These are phyloP conservation scores for Erythrolamprus reginae DNA, from an alignment of 2,113 vertebrate species.

Conservation along the genomic window DNA sequence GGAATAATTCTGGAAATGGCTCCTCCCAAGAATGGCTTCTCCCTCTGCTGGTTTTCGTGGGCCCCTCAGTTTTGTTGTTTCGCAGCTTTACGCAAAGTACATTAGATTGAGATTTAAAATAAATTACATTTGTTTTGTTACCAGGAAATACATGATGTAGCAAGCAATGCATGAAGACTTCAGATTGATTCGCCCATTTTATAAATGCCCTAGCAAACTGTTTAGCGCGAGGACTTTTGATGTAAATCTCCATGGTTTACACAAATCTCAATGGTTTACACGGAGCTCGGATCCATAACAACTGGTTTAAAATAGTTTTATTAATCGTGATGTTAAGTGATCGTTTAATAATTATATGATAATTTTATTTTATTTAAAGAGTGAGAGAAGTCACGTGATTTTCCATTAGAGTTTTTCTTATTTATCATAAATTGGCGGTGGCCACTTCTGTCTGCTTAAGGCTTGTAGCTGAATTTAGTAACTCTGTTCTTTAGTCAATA, in stretches of 20 bases:
- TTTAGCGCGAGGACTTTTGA: conserved; percentile 67
- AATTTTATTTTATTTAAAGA: conserved; percentile 68
- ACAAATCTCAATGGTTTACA: conserved; percentile 63
- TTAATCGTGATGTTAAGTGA: conserved; percentile 49
- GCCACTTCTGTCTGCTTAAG: conserved; percentile 60
- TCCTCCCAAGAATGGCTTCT: conserved; percentile 31
- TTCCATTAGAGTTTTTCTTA: conserved; percentile 71
- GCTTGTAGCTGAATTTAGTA: conserved; percentile 60
- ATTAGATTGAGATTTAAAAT: conserved; percentile 66
- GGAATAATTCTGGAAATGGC: conserved; percentile 47
- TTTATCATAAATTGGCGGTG: conserved; percentile 68
- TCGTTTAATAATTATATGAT: conserved; percentile 32
- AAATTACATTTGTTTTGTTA: too few species aligned
- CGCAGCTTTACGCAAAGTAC: conserved; percentile 40
- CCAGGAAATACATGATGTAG: conserved; percentile 66
- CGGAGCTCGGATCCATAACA: conserved; percentile 68
- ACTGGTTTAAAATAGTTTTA: conserved; percentile 67
- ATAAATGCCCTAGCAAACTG: conserved; percentile 72
- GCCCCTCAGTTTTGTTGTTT: conserved; percentile 42
- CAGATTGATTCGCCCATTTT: conserved; percentile 74
- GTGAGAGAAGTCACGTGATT: conserved; percentile 63
- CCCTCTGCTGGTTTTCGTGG: conserved; percentile 44
- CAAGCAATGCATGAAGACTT: conserved; percentile 72
- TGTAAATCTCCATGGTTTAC: conserved; percentile 66
- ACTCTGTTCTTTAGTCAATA: conserved; percentile 56